phyloP scores from a whole-genome alignment of 2,113 vertebrate genomes.

The Octodon degus region DNA sequence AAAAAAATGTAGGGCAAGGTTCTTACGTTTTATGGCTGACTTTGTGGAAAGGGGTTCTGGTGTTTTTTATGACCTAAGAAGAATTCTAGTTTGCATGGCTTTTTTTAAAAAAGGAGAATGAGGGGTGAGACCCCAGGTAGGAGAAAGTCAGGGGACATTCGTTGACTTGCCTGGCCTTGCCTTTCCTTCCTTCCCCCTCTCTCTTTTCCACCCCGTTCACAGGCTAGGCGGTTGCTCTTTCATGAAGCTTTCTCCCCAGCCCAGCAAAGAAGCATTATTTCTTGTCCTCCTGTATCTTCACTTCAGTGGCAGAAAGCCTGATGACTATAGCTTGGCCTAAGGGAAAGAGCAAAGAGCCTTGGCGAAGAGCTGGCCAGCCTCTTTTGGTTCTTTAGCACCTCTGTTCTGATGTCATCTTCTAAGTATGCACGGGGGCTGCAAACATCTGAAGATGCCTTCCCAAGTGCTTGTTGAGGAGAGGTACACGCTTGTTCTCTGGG shows the following conservation, averaged over 20 bases:
- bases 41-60: background rate
- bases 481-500: conserved; percentile 20
- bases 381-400: background rate
- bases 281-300: background rate
- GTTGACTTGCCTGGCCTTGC: background rate
- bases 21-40: background rate
- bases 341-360: background rate
- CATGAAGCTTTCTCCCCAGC: background rate
- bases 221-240: no score
- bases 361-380: background rate
- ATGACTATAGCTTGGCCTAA: background rate
- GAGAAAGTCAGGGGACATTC: background rate
- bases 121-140: background rate
- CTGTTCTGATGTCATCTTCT: background rate
- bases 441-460: background rate
- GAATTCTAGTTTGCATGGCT: background rate
- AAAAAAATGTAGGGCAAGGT: background rate
- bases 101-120: background rate
- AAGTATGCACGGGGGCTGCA: background rate
- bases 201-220: background rate
- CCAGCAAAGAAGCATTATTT: background rate
- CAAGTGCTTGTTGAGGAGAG: conserved; percentile 7
- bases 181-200: background rate
- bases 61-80: background rate
- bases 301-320: background rate